phyloP scores from a whole-genome alignment of 2,888 invertebrate genomes.

The Calameuta pallipes region DNA sequence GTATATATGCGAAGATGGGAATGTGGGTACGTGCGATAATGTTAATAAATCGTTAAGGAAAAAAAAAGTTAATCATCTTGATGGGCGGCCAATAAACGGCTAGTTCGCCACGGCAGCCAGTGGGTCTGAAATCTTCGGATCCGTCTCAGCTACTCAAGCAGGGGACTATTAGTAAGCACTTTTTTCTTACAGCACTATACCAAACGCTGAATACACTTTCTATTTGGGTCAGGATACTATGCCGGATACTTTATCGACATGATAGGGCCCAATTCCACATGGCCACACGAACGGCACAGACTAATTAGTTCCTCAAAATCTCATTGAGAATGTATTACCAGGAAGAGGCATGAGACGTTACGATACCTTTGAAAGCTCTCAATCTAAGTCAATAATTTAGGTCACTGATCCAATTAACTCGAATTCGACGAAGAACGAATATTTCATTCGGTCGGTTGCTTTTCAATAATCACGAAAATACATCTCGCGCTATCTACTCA shows the following conservation, averaged over 20 bases:
- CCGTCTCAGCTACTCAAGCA: neutral
- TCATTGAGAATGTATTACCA: neutral
- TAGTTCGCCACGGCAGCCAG: constrained; percentile 15
- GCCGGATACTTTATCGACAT: neutral
- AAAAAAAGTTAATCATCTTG: constrained; percentile 38
- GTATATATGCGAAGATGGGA: neutral
- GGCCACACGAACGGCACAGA: neutral
- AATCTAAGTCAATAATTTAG: neutral
- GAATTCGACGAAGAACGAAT: neutral
- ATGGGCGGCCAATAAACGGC: constrained; percentile 41
- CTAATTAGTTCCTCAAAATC: neutral
- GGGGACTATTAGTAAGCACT: neutral
- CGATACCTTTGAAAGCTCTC: neutral
- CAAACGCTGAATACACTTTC: neutral
- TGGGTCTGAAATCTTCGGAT: neutral
- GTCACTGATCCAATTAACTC: neutral
- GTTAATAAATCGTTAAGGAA: constrained; percentile 18
- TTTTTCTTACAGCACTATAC: neutral
- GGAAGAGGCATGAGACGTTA: neutral
- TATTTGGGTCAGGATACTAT: neutral
- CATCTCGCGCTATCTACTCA: too few species aligned
- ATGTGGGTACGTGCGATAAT: neutral
- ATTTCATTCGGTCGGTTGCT: too few species aligned
- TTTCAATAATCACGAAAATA: too few species aligned
- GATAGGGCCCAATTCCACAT: neutral